Base-by-base conservation (phyloP, 2,888 invertebrate species). In the Sesia bembeciformis region DNA sequence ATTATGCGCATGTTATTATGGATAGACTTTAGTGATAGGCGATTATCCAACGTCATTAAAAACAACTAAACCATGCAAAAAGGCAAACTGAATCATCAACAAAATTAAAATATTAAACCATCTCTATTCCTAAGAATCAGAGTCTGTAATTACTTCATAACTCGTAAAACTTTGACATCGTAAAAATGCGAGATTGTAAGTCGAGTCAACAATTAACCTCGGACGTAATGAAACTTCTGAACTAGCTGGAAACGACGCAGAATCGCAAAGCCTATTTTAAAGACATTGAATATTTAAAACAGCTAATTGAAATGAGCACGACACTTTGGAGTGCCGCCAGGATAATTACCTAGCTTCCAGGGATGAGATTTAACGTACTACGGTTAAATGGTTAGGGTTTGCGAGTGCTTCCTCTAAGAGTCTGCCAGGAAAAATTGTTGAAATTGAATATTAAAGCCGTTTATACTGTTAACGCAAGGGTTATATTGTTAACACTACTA, bases 231-330 rank as follows among this genome's bases (percentile, higher is more conserved):
- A 83, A 84, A 81, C 83, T 85, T 83, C 72, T 72, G 77, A 85
- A 86, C 85, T 85, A 85, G 78, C 74, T 69, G 69, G 66, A 62
- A 64, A 62, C 68, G 71, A 63, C 78, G 74, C 71, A 75, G 76
- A 77, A 81, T 80, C 78, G 78, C 72, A 82, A 70, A 83, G 87
- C 88, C 88, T 89, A 89, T 89, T 89, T 84, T 84, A 84, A 87
- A 85, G 84, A 85, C 88, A 88, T 88, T 89, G 88, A 89, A 89
- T 89, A 89, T 89, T 89, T 86, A 88, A 88, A 85, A 84, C 83
- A 81, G 80, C 87, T 88, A 89, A 89, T 89, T 89, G 89, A 88
- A 89, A 88, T 87, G 88, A 87, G 85, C 81, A 78, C 76, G 86
- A 86, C 88, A 86, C 84, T 87, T 86, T 87, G 88, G 88, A 87